Evolutionary conservation across 2,888 invertebrate species (phyloP), one percentile per base, ranked within the genome.

Genomic region (Himalopsyche kuldschensis): DNA sequence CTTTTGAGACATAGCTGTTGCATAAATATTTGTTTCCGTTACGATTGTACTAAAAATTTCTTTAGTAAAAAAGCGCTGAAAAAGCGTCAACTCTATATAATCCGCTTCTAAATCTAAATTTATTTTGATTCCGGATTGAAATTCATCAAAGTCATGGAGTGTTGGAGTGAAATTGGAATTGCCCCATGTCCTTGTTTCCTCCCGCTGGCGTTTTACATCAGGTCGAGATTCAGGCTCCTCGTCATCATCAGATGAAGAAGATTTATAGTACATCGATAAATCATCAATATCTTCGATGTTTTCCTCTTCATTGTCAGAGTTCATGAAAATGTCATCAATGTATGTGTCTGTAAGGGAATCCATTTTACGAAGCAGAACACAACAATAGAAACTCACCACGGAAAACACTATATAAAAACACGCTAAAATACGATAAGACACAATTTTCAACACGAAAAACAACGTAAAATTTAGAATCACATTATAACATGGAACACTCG

Each of bases 131-230:
- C 80, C 80, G 31, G 80, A 80, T 32, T 69, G 20, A 75, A 80
- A 80, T 4, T 80, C 80, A n/a, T 69, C 69, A 69, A 80, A 80
- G 4, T 80, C 75, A 30, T 80, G 80, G 10, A 79, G 31, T 17
- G 63, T 69, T 35, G 80, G 80, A 8, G 80, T 30, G 48, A 80
- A 80, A n/a, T 80, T 20, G 20, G 80, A 35, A 27, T 32, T 15
- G 30, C 31, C 30, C 80, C 80, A 80, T 10, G 48, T 32, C 41
- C 69, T 32, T 6, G 69, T 27, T 24, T 80, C 80, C 31, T 27
- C 35, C 32, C 75, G 75, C 30, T 15, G 11, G 75, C 75, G 75
- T 48, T 48, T 48, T 4, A n/a, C 48, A 5, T 15, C n/a, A 17
- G 48, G 8, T 79, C n/a, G 79, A 10, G 47, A n/a, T 41, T 47